Evolutionary conservation across 2,797 vertebrate genomes (phyloP), one percentile per base, ranked within the genome.

Genomic region (Acestrorhynchus altus): DNA sequence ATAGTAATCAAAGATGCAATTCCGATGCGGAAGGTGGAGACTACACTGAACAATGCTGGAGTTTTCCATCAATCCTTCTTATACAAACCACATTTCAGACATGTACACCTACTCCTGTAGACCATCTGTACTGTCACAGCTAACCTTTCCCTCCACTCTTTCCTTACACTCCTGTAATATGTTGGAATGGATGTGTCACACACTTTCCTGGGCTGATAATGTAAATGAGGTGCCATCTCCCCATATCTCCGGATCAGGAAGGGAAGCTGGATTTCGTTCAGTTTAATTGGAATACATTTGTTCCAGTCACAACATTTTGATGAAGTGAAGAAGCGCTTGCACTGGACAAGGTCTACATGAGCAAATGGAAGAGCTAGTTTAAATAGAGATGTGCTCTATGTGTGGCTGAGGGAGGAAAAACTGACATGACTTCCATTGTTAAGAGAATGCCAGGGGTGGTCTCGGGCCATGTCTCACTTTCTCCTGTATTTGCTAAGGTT

Each of bases 261-360:
- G 22, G 8, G n/a, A 11, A 28, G 22, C 4, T 26, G 54, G 56
- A 59, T 59, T 63, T 31, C 8, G 18, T 39, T 40, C 4, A 8
- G 24, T 22, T 40, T 71, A 56, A 56, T 42, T 71, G 51, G 11
- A 22, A 54, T 40, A 4, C 28, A 70, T 71, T 24, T 71, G 8
- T 40, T 54, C 11, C 22, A 54, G 35, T 44, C 10, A 51, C 22
- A n/a, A 16, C 42, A 11, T 44, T 63, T 63, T 56, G 57, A 42
- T 15, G n/a, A 7, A 16, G 4, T 52, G 20, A 39, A 52, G 44
- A 28, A n/a, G n/a, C 54, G n/a, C 16, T 4, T 69, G 46, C 16
- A 22, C 1, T 28, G 28, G 9, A 26, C 10, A 3, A 46, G 8
- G 4, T 28, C n/a, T 28, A 18, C 44, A 51, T 39, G 46, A n/a